Evolutionary conservation across 1,140 invertebrate species (phyloP).

Genomic region (Andricus grossulariae): DNA sequence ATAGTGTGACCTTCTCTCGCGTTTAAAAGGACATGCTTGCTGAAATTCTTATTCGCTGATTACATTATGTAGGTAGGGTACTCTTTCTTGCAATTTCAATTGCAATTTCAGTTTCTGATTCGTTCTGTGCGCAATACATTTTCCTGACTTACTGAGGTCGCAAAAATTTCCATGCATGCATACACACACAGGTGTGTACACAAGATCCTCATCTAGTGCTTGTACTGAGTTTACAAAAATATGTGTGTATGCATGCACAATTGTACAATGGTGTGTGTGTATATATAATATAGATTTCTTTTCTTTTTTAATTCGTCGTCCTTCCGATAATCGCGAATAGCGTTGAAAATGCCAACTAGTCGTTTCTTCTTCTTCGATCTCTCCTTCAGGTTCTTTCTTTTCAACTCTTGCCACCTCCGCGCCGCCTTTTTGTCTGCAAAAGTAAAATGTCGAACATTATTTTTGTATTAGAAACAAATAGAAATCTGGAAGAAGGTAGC

Average conservation of each 20-base stretch:
- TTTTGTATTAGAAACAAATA: not conserved
- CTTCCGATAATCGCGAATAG: constrained; percentile 18
- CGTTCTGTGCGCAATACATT: constrained; percentile 29
- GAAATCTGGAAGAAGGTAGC: not conserved
- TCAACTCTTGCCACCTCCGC: constrained; percentile 56
- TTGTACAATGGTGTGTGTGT: constrained; percentile 29
- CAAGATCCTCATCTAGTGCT: not conserved
- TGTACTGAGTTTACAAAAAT: not conserved
- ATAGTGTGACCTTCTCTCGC: constrained; percentile 28
- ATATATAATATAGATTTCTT: constrained; percentile 14
- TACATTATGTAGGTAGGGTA: constrained; percentile 46
- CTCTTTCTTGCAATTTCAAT: constrained; percentile 40
- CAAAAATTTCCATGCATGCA: not conserved
- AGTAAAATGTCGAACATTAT: not conserved
- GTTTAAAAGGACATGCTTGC: not conserved
- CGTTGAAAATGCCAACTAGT: constrained; percentile 28
- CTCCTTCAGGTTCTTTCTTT: constrained; percentile 50
- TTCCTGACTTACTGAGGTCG: constrained; percentile 22
- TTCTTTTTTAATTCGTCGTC: constrained; percentile 20
- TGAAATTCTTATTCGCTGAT: constrained; percentile 36
- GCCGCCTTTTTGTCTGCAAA: constrained; percentile 63
- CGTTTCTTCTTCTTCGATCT: constrained; percentile 39
- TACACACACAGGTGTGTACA: not conserved
- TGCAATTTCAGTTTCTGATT: constrained; percentile 32
- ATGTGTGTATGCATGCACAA: constrained; percentile 24